These are phyloP conservation scores for Platichthys stellatus DNA, from an alignment of 2,113 vertebrate genomes.

Conservation along the genomic window DNA sequence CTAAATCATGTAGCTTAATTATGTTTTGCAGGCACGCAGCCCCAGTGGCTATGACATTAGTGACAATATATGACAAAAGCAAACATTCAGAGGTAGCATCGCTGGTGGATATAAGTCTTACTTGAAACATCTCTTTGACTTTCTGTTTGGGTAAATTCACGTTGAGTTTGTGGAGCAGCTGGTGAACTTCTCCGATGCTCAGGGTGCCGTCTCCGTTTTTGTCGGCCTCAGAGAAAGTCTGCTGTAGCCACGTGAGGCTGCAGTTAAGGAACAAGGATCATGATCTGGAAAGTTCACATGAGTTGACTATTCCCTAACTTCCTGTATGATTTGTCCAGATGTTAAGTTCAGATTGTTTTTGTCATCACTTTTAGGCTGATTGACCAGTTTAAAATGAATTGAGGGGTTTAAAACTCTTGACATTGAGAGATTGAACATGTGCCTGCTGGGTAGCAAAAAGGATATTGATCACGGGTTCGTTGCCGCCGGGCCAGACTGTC, in stretches of 20 bases:
- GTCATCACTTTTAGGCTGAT: too few species aligned
- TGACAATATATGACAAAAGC: too few species aligned
- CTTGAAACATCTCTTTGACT: constrained; percentile 96
- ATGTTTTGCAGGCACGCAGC: too few species aligned
- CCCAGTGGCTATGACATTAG: too few species aligned
- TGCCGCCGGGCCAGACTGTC: constrained; percentile 95
- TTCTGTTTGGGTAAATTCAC: constrained; percentile 93
- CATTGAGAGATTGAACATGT: neutral
- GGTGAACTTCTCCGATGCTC: constrained; percentile 93
- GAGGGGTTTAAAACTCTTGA: neutral
- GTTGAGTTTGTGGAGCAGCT: constrained; percentile 96
- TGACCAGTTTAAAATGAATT: neutral
- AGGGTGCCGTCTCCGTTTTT: constrained; percentile 95
- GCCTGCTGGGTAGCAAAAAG: constrained; percentile 68
- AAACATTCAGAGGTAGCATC: too few species aligned
- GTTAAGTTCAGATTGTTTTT: neutral
- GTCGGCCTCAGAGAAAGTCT: constrained; percentile 96
- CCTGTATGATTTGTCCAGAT: neutral
- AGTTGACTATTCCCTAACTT: neutral
- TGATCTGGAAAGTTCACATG: neutral
- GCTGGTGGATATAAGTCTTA: constrained; percentile 56
- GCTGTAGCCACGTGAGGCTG: constrained; percentile 91
- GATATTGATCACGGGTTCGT: constrained; percentile 97
- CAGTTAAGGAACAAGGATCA: constrained; percentile 86
- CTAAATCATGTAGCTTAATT: too few species aligned